Percentiles rank a stretch among this genome's conserved stretches.
Evolutionary conservation across 2,797 vertebrate genomes (phyloP).

Genomic region (Tenualosa thibaudeaui): DNA sequence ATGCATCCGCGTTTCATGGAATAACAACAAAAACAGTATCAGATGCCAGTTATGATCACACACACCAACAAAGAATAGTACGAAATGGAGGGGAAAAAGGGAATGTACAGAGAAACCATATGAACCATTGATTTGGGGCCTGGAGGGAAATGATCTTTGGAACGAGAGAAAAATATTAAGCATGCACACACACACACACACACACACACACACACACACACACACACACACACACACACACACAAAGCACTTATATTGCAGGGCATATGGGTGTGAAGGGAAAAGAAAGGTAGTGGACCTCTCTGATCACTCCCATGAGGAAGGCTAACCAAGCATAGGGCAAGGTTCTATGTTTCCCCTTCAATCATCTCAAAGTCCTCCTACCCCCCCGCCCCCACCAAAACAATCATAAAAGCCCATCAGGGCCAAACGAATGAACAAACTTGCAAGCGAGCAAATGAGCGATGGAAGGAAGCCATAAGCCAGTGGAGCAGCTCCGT

Average conservation of each 20-base stretch:
- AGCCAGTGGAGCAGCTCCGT: not conserved
- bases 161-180: not conserved
- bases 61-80: not conserved
- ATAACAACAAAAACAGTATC: not conserved
- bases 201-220: not conserved
- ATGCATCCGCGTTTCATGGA: not conserved
- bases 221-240: not conserved
- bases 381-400: not conserved
- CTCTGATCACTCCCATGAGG: not conserved
- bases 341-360: not conserved
- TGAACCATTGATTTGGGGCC: not conserved
- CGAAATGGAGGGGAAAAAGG: not conserved
- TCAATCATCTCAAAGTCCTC: not conserved
- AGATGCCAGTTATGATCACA: not conserved
- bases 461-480: not conserved
- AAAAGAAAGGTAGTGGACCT: not conserved
- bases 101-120: not conserved
- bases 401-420: conserved; percentile 1
- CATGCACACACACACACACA: not conserved
- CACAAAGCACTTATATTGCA: not conserved
- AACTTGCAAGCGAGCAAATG: not conserved
- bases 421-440: not conserved
- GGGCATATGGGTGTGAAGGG: not conserved
- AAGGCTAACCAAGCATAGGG: not conserved
- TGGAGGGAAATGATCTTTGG: not conserved